Evolutionary conservation across 2,888 invertebrate species (phyloP).

Genomic region (Euphydryas editha): DNA sequence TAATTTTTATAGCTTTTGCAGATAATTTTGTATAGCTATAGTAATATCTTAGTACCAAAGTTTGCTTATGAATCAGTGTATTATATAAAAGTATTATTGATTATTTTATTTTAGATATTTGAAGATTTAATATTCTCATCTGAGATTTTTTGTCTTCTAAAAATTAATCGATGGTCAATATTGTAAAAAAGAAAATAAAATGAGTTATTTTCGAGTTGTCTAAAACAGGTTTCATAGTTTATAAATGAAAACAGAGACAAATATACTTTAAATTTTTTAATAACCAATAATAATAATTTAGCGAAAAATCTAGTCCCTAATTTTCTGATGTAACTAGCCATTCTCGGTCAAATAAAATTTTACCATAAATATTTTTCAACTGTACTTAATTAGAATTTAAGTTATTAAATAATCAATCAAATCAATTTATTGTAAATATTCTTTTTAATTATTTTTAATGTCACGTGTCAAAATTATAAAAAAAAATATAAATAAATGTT

Average conservation of each 20-base stretch:
- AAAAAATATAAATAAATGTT: not conserved
- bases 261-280: not conserved
- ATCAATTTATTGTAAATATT: slow-evolving; percentile 19
- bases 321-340: slow-evolving; percentile 10
- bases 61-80: slow-evolving; percentile 41
- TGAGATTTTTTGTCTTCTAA: not conserved
- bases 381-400: slow-evolving; percentile 40
- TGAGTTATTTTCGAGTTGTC: not conserved
- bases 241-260: not conserved
- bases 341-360: not conserved
- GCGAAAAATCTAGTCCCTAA: slow-evolving; percentile 28
- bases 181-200: no score
- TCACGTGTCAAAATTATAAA: not conserved
- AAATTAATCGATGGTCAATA: not conserved
- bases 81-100: slow-evolving; percentile 53
- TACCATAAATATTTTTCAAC: slow-evolving; percentile 18
- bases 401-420: slow-evolving; percentile 2
- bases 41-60: slow-evolving; percentile 62
- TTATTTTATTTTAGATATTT: slow-evolving; percentile 38
- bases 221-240: not conserved
- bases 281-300: slow-evolving; percentile 3
- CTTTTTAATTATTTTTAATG: slow-evolving; percentile 3
- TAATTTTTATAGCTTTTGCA: slow-evolving; percentile 14
- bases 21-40: slow-evolving; percentile 43
- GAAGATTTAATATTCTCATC: slow-evolving; percentile 7